Evolutionary conservation across 2,888 invertebrate species (phyloP), one percentile per base, ranked within the genome.

Genomic region (Andrena bucephala): DNA sequence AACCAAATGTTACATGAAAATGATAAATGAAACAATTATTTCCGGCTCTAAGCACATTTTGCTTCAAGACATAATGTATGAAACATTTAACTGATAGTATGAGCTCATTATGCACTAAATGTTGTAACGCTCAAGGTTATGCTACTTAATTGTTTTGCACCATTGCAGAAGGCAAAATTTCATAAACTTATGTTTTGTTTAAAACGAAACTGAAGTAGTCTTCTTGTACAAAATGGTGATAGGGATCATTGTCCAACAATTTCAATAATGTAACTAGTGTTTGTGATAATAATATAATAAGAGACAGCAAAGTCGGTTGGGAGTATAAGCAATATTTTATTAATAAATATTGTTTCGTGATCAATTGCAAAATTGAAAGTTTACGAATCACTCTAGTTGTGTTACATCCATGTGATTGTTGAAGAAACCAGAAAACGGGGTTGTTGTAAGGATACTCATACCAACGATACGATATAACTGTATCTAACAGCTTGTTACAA

Each of bases 151-250:
- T 52, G 3, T 77, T 73, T 68, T 27, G 29, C 54, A 65, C 33
- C 27, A 36, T 24, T 66, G 59, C 63, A 50, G n/a, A 67, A 75
- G 31, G 10, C 20, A 48, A 67, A 42, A 27, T 70, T 72, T 66
- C 31, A 73, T 57, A 50, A 70, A 75, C 77, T 81, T 75, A 63
- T 31, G 33, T 80, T 83, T 76, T 57, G 27, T 88, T 85, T 57
- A 36, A 80, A 72, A 63, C 77, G 74, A 81, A 69, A 81, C 75
- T 84, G 59, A 76, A 86, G 81, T 89, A 86, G 83, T 87, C 77
- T 86, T 89, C 79, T 89, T 86, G 89, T 88, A 88, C 89, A 88
- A 88, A 88, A 87, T 87, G 88, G 89, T 88, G 83, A 88, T 89
- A 87, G 88, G 88, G 88, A 88, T 89, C 88, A 89, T 89, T 87